Conservation (phyloP, 2,113 vertebrate genomes). For the Serinus canaria region DNA sequence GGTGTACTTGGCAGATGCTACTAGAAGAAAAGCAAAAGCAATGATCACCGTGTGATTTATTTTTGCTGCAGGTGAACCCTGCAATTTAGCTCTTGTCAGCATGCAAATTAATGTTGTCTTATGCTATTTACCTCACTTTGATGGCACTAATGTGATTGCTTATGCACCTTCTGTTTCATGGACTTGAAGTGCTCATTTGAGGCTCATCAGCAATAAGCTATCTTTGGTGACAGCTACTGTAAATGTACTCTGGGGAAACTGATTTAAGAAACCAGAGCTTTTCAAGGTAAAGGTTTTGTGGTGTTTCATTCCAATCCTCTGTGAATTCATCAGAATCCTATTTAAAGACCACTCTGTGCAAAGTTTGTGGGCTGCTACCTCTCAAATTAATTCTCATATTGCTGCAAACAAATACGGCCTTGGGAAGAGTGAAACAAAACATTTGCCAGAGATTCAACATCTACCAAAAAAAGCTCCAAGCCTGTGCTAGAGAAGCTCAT, state of each 20-base stretch:
- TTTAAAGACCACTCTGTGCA: conserved; percentile 22
- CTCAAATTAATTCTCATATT: neutral
- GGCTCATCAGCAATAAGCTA: conserved; percentile 31
- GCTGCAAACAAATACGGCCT: neutral
- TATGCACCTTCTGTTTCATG: conserved; percentile 25
- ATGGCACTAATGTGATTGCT: conserved; percentile 36
- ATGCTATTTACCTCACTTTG: conserved; percentile 20
- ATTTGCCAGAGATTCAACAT: neutral
- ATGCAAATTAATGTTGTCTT: conserved; percentile 35
- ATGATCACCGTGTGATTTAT: conserved; percentile 13
- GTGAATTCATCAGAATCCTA: neutral
- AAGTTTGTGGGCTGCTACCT: neutral
- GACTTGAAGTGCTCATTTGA: conserved; percentile 27
- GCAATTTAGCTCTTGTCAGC: conserved; percentile 35
- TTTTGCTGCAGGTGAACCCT: conserved; percentile 40
- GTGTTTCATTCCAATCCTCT: neutral
- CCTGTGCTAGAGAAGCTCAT: neutral
- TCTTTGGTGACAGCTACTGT: conserved; percentile 53
- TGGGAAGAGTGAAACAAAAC: neutral
- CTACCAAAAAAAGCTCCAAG: neutral
- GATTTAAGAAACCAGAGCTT: conserved; percentile 17
- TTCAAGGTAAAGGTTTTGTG: conserved; percentile 35
- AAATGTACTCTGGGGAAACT: neutral
- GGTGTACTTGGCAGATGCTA: neutral
- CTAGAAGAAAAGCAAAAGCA: conserved; percentile 18